A percentile compares a stretch with the other conserved stretches of the same genome.
These are phyloP conservation scores for Rhynchomys soricoides DNA, from an alignment of 2,113 vertebrate genomes.

Conservation along the genomic window DNA sequence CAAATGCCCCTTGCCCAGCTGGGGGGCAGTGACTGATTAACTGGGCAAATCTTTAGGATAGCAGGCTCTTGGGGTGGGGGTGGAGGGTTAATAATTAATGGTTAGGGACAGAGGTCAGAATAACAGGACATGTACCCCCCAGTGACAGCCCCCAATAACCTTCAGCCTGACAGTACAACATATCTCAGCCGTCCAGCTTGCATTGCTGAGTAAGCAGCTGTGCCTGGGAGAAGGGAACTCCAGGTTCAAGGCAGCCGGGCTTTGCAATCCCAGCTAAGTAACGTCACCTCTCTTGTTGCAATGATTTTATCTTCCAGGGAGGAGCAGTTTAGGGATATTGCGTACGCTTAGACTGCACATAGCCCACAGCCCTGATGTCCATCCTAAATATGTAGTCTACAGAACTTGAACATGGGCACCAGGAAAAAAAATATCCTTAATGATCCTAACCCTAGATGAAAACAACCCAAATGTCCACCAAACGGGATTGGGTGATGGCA, in stretches of 20 bases:
- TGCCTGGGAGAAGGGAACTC: not conserved
- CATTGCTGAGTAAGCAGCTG: not conserved
- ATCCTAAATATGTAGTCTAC: not conserved
- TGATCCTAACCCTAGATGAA: not conserved
- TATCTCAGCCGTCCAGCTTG: no score
- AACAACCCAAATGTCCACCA: not conserved
- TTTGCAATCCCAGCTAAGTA: not conserved
- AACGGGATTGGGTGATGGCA: not conserved
- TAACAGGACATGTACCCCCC: conserved; percentile 45
- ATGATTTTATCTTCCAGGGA: not conserved
- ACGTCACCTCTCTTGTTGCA: not conserved
- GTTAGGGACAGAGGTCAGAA: conserved; percentile 71
- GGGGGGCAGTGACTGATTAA: conserved; percentile 72
- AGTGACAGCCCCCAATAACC: not conserved
- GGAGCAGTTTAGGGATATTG: not conserved
- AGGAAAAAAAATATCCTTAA: not conserved
- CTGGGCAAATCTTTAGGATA: conserved; percentile 55
- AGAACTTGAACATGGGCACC: not conserved
- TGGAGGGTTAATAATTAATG: conserved; percentile 70
- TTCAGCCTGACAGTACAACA: not conserved
- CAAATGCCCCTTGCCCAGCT: not conserved
- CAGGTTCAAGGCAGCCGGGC: not conserved
- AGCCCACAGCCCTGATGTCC: not conserved
- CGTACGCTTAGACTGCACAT: not conserved
- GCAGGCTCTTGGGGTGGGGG: not conserved